These are phyloP conservation scores for Acanthaster planci DNA, from an alignment of 35 echinoderm and acorn worm genomes.

Conservation along the genomic window DNA sequence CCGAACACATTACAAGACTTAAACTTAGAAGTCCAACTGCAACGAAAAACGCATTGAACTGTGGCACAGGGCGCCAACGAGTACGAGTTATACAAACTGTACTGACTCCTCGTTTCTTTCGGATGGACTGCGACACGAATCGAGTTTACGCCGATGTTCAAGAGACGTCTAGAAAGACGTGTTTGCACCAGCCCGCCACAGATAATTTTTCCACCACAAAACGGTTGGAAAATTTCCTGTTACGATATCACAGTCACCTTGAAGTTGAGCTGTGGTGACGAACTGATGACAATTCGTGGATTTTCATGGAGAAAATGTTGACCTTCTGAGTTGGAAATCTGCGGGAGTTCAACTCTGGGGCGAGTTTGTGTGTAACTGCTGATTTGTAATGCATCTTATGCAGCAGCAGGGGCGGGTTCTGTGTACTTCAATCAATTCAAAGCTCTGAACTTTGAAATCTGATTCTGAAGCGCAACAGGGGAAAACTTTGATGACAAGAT, in stretches of 20 bases:
- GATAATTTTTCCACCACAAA: slow-evolving; percentile 11
- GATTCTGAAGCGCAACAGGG: neutral
- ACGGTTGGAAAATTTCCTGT: slow-evolving; percentile 14
- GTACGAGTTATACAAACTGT: no score
- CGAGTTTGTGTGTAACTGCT: neutral
- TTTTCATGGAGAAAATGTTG: neutral
- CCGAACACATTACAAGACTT: no score
- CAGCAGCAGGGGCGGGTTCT: neutral
- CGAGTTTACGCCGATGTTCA: no score
- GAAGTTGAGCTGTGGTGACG: neutral
- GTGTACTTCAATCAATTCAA: neutral
- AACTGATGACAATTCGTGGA: neutral
- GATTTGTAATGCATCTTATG: neutral
- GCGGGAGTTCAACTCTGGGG: neutral
- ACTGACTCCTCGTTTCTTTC: no score
- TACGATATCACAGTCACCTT: neutral
- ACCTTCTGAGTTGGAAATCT: neutral
- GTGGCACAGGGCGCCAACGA: no score
- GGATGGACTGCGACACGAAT: no score
- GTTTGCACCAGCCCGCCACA: neutral
- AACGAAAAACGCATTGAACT: no score
- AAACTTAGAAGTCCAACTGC: no score
- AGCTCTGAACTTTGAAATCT: neutral
- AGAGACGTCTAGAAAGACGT: neutral
- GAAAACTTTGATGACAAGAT: slow-evolving; percentile 15